phyloP scores from a whole-genome alignment of 2,797 vertebrate genomes.

The Hypotaenidia philippensis region DNA sequence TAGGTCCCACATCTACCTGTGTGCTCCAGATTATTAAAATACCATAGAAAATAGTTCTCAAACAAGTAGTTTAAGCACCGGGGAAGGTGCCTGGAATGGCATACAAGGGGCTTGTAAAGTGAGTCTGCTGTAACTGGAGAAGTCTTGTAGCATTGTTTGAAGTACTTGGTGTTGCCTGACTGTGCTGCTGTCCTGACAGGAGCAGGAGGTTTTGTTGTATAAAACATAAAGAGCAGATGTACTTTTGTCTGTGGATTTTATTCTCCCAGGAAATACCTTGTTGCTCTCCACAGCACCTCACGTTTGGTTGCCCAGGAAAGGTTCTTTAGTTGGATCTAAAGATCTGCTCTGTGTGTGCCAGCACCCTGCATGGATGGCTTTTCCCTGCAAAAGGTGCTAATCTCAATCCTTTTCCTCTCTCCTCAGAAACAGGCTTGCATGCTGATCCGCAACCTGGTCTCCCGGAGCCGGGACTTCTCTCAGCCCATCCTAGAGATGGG shows the following conservation, averaged over 20 bases:
- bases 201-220: neutral
- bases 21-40: neutral
- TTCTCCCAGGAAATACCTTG: neutral
- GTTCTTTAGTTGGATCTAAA: neutral
- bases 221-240: accelerated
- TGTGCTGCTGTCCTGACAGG: neutral
- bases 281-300: neutral
- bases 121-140: neutral
- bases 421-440: slow-evolving; percentile 93
- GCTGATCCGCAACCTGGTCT: slow-evolving; percentile 93
- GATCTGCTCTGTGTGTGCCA: neutral
- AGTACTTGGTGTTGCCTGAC: neutral
- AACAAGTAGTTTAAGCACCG: neutral
- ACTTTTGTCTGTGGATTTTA: neutral
- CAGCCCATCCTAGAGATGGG: slow-evolving; percentile 93
- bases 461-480: slow-evolving; percentile 82
- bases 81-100: neutral
- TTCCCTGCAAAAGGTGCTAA: neutral
- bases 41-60: neutral
- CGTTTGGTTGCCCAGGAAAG: neutral
- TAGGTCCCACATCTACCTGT: neutral
- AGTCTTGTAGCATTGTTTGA: neutral
- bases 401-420: neutral
- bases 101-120: neutral
- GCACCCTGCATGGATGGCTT: accelerated